Percentiles rank a stretch among this genome's conserved stretches.
Conservation (phyloP, 30 jellyfish, hydroid and myxozoan species). For the Pseudorhiza aurosa region DNA sequence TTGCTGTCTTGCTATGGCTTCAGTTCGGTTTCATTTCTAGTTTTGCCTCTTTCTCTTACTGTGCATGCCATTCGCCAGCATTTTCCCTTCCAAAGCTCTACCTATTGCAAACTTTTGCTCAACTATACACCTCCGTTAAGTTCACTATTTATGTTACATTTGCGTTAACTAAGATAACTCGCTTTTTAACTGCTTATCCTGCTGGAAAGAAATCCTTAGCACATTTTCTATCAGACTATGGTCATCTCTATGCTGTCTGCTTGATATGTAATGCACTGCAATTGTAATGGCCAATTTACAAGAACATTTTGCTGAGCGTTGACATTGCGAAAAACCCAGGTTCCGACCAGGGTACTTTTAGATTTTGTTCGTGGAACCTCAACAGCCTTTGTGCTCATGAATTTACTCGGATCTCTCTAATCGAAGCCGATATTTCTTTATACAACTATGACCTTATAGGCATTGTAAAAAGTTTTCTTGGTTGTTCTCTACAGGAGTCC, state of each 20-base stretch:
- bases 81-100: constrained; percentile 5
- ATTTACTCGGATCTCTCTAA: constrained; percentile 32
- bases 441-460: constrained; percentile 22
- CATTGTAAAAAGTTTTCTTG: too few relatives aligned
- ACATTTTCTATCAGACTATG: constrained; percentile 24
- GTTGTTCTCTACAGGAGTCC: too few relatives aligned
- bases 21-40: constrained; percentile 9
- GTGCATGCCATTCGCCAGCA: constrained; percentile 8
- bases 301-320: constrained; percentile 13
- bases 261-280: constrained; percentile 17
- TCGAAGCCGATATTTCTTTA: constrained; percentile 20
- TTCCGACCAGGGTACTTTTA: constrained; percentile 19
- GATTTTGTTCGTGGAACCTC: constrained; percentile 30
- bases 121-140: constrained; percentile 9
- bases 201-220: constrained; percentile 20
- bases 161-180: constrained; percentile 11
- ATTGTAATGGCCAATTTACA: constrained; percentile 23
- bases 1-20: constrained; percentile 1
- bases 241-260: constrained; percentile 31
- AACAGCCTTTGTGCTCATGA: constrained; percentile 48
- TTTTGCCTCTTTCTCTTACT: constrained; percentile 16
- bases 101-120: constrained; percentile 21
- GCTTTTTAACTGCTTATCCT: constrained; percentile 29
- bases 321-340: constrained; percentile 47
- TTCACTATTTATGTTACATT: constrained; percentile 8